A percentile compares a stretch with the other conserved stretches of the same genome.
Evolutionary conservation across 2,888 invertebrate species (phyloP).

Genomic region (Argyra leucocephala): DNA sequence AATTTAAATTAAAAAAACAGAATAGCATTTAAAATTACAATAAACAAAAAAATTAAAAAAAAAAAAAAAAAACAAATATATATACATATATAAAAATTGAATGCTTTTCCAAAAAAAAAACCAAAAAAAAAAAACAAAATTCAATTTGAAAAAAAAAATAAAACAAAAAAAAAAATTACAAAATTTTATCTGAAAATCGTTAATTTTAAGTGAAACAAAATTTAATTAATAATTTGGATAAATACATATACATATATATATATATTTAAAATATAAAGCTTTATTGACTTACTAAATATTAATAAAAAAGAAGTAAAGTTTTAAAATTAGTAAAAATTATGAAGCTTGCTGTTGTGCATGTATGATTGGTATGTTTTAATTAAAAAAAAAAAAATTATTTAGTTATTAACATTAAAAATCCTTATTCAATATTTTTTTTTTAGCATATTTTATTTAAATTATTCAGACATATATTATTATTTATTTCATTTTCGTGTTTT

Average conservation of each 20-base stretch:
- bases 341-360: slow-evolving; percentile 6
- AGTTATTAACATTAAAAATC: neutral
- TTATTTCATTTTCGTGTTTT: too few species aligned
- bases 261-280: neutral
- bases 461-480: too few species aligned
- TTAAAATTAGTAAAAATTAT: neutral
- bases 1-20: neutral
- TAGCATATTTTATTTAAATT: neutral
- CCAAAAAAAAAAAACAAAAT: neutral
- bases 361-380: neutral
- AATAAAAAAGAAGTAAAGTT: neutral
- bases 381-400: too few species aligned
- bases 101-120: too few species aligned
- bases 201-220: too few species aligned
- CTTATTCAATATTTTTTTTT: neutral
- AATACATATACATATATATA: too few species aligned
- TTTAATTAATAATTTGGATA: too few species aligned
- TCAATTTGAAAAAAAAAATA: too few species aligned
- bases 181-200: too few species aligned
- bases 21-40: neutral
- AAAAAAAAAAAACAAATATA: slow-evolving; percentile 8
- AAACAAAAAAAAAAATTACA: too few species aligned
- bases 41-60: neutral
- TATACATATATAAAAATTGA: neutral
- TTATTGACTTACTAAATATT: neutral